Base-by-base conservation (phyloP, 2,888 invertebrate species). In the Troglohyphantes excavatus region DNA sequence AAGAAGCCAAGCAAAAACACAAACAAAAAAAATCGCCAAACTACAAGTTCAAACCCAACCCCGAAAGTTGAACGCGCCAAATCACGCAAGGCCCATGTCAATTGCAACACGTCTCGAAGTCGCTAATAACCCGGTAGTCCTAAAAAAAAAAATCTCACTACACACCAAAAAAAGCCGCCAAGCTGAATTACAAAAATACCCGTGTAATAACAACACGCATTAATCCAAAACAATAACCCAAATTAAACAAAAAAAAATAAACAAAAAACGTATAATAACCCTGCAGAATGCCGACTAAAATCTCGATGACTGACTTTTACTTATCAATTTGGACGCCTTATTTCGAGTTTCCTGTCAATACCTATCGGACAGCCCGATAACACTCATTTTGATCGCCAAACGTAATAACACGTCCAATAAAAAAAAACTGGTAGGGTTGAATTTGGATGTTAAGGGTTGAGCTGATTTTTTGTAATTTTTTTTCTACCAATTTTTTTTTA, bases 321-420 rank as follows among this genome's bases (percentile, higher is more conserved):
- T 81, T 72, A 81, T 88, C 75, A 88, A 88, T 88, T 88, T 87
- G 43, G 29, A 59, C 72, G 72, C 86, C 79, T 78, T 29, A 73
- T 81, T 72, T n/a, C 26, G 46, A 21, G 46, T 63, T 21, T 26
- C 33, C 81, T 81, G 87, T 88, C 87, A 88, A 88, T 88, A 88
- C 43, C 29, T 73, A 68, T 75, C 81, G 26, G 33, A n/a, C 19
- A 27, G 75, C 43, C 68, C 65, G 39, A 65, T 78, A 65, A 27
- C 68, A 26, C 13, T 68, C 72, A 61, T 39, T 68, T n/a, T 67
- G 27, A 5, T 65, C 9, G 0, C 33, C 29, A 7, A 29, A 29
- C 21, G 23, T 13, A 33, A 53, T 21, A 17, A 3, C 59, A 23
- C 2, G 21, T n/a, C 7, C 70, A 65, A 65, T 70, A 72, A 70